Evolutionary conservation across 2,888 invertebrate species (phyloP), one percentile per base, ranked within the genome.

Genomic region (Rhamnusium bicolor): DNA sequence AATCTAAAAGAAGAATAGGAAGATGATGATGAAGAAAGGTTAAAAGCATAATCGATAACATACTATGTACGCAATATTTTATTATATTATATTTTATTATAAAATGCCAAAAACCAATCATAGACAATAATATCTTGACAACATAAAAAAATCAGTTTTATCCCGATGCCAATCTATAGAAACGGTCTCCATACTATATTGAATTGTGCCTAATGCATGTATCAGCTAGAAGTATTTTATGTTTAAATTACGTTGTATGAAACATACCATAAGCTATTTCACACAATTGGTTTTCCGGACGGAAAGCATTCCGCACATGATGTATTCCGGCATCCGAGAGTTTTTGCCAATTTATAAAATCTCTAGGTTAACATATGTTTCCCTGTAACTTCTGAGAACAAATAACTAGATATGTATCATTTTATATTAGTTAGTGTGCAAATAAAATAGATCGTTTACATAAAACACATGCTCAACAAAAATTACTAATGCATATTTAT

Each of bases 301-400:
- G 63, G 56, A 69, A 72, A 74, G 67, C 63, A 69, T 76, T 74
- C 74, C 76, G 40, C 40, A 69, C 67, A 71, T 62, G 62, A 72
- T 72, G 56, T 58, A 72, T 72, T 61, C 49, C 72, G 19, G 49
- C 54, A 40, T 46, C 56, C 32, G 32, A 32, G 46, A 16, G 56
- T 68, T 68, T 68, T 60, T 68, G 54, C 49, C n/a, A 60, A 32
- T 68, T 68, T 40, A 40, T 40, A 40, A 12, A 40, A 40, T 40
- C 40, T n/a, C 10, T n/a, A 3, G 40, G 40, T 40, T 40, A 40
- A 40, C 12, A 32, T 12, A 12, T 32, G 40, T 40, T 1, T 40
- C 40, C 4, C 40, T 40, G 3, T 40, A 40, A 40, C 12, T 40
- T 40, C 12, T 40, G 40, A 40, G 40, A 5, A 40, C 40, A n/a